Percentiles rank a stretch among this genome's conserved stretches.
phyloP scores from a whole-genome alignment of 1,140 invertebrate species.

The Aphelinus atriplicis region DNA sequence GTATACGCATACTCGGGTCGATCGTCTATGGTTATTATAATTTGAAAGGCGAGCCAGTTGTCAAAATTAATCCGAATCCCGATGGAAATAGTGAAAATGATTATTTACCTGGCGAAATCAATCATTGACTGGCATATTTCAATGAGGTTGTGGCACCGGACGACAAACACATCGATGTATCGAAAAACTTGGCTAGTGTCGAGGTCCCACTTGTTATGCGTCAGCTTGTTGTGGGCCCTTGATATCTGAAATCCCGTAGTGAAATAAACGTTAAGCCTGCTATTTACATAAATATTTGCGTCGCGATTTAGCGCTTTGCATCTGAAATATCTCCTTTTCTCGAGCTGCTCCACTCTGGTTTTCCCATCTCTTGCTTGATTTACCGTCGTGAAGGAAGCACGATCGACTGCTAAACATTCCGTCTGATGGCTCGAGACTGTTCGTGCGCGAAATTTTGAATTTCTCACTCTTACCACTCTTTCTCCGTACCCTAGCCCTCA shows the following conservation, averaged over 20 bases:
- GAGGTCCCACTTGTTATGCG: constrained; percentile 74
- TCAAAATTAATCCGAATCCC: background rate
- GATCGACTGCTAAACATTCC: constrained; percentile 40
- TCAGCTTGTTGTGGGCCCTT: constrained; percentile 59
- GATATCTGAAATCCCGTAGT: constrained; percentile 46
- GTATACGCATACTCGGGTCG: background rate
- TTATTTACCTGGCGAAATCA: constrained; percentile 73
- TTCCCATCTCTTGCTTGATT: constrained; percentile 5
- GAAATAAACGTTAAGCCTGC: background rate
- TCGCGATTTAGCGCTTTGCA: constrained; percentile 31
- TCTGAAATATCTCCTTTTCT: constrained; percentile 20
- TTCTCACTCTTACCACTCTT: background rate
- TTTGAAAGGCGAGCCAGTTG: background rate
- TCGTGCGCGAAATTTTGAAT: constrained; percentile 39
- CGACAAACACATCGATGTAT: constrained; percentile 85
- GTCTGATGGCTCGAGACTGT: constrained; percentile 26
- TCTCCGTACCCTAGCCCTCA: background rate
- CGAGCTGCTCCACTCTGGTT: background rate
- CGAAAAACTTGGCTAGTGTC: constrained; percentile 84
- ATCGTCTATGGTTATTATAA: background rate
- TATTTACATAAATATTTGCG: constrained; percentile 41
- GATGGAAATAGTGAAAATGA: background rate
- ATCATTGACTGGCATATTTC: constrained; percentile 85
- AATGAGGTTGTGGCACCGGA: constrained; percentile 84
- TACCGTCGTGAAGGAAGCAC: constrained; percentile 20